Evolutionary conservation across 2,797 vertebrate genomes (phyloP).

Genomic region (Sphaeramia orbicularis): DNA sequence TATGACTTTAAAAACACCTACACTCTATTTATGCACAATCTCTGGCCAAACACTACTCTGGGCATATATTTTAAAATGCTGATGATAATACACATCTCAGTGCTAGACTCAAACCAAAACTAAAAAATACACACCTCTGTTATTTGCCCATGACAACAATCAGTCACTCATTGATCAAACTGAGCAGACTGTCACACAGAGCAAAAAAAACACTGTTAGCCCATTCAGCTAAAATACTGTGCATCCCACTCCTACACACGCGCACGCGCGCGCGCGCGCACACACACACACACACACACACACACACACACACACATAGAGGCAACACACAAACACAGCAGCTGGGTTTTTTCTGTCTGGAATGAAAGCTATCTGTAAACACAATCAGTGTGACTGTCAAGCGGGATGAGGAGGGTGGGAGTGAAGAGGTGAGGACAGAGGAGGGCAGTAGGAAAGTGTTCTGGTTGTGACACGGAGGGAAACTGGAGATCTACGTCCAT

Average conservation of each 20-base stretch:
- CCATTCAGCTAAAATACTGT: conserved; percentile 52
- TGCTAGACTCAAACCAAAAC: background rate
- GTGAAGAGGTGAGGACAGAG: conserved; percentile 3
- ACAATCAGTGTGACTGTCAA: conserved; percentile 43
- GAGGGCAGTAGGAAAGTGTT: conserved; percentile 12
- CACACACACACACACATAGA: conserved; percentile 27
- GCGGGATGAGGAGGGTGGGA: conserved; percentile 9
- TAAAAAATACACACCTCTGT: background rate
- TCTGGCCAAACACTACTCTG: conserved; percentile 14
- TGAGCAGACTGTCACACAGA: conserved; percentile 31
- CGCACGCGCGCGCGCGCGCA: no score
- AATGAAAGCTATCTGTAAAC: conserved; percentile 58
- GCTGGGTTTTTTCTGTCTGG: conserved; percentile 56
- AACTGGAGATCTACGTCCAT: conserved; percentile 24
- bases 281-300: no score
- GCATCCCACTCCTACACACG: conserved; percentile 48
- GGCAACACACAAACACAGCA: conserved; percentile 9
- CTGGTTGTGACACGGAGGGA: conserved; percentile 11
- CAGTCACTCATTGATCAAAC: conserved; percentile 50
- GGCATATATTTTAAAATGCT: conserved; percentile 23
- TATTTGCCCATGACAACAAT: conserved; percentile 35
- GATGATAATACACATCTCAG: conserved; percentile 2
- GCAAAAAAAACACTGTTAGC: conserved; percentile 30
- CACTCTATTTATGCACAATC: conserved; percentile 38
- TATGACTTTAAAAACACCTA: conserved; percentile 37